A percentile compares a stretch with the other conserved stretches of the same genome.
Evolutionary conservation across 2,113 vertebrate genomes (phyloP).

Genomic region (Tetrax tetrax): DNA sequence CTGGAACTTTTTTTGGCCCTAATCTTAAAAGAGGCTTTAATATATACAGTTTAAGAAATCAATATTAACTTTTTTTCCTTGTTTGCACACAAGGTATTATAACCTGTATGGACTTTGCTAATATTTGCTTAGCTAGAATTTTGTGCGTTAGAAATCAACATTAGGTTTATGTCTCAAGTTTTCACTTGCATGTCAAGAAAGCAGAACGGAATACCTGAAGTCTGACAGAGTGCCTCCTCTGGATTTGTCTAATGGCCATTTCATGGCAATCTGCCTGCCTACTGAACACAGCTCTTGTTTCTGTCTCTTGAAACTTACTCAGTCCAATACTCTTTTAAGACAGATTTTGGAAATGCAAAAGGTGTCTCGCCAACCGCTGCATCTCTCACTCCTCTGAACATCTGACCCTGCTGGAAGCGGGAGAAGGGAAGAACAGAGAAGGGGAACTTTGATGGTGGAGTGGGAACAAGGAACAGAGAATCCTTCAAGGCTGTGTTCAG

Average conservation of each 20-base stretch:
- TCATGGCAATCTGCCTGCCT: neutral
- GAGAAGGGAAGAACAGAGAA: neutral
- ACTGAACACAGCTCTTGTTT: neutral
- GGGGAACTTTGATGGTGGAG: neutral
- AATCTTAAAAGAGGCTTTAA: conserved; percentile 23
- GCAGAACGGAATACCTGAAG: neutral
- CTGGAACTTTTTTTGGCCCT: neutral
- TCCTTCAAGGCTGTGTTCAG: neutral
- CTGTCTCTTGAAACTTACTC: too few relatives aligned
- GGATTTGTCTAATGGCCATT: neutral
- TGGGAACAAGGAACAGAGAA: neutral
- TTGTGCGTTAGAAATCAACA: neutral
- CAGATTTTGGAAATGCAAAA: neutral
- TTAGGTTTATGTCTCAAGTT: conserved; percentile 11
- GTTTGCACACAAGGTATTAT: neutral
- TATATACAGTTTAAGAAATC: neutral
- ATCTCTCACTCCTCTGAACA: neutral
- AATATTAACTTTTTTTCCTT: neutral
- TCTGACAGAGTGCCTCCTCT: neutral
- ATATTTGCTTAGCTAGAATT: neutral
- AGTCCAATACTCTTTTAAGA: too few relatives aligned
- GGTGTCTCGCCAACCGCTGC: rapidly evolving
- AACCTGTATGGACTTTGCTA: neutral
- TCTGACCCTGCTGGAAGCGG: neutral
- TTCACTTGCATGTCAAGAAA: neutral